Evolutionary conservation across 2,888 invertebrate genomes (phyloP), one percentile per base, ranked within the genome.

Genomic region (Notodonta dromedarius): DNA sequence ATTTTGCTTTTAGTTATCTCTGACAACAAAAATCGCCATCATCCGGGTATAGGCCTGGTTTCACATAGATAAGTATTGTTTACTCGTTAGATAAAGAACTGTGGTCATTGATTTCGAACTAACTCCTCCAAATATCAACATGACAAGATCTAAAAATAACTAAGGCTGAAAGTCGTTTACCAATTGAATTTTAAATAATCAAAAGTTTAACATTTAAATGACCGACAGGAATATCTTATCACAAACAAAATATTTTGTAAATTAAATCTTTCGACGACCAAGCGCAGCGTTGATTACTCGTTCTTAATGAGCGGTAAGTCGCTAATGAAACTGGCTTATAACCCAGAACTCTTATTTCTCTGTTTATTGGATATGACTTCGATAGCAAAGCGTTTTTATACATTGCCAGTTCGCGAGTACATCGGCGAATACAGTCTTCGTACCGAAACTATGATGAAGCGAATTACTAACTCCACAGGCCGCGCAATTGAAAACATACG

Each of bases 361-460:
- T 16, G 50, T 42, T 24, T 32, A 46, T 12, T 16, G 16, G 40
- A 44, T 56, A 35, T 32, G 7, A 16, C 40, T 14, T 32, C 32
- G 42, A 65, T 57, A 62, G 46, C 44, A 39, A 60, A 64, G 46
- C 58, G 57, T 56, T 63, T 50, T 61, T 63, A 65, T 48, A 53
- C n/a, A 70, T 70, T 56, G 57, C 51, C 46, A 63, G 64, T 68
- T 60, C 11, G 60, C 48, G 52, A 58, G 56, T 55, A 60, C 59
- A 62, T 63, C 68, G 65, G 64, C 59, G 60, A 67, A 66, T 60
- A 55, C 44, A 70, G 67, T 73, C 67, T 73, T 73, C 64, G 64
- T 62, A 63, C 70, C 70, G 67, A 70, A 70, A 63, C 68, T 66
- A 65, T 70, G 65, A 73, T 76, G 71, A 76, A 51, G 63, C 56